These are phyloP conservation scores for Sciurus carolinensis DNA, from an alignment of 2,797 vertebrate species.

Conservation along the genomic window DNA sequence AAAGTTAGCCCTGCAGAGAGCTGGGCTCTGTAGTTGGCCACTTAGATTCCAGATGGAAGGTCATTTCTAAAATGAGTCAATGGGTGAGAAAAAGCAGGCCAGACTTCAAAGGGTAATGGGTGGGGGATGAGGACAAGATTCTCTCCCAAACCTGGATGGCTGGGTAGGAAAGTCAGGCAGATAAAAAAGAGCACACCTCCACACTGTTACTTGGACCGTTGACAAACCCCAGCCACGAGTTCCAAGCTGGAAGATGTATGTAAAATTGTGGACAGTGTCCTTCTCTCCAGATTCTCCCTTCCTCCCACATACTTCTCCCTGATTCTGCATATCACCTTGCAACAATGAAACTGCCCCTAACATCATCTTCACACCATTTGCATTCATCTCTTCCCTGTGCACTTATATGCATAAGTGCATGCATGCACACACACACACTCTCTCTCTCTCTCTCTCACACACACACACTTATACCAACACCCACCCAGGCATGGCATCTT, in stretches of 20 bases:
- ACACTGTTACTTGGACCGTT: not conserved
- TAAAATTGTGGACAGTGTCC: not conserved
- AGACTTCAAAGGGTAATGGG: constrained; percentile 34
- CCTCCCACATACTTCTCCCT: not conserved
- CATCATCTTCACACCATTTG: constrained; percentile 24
- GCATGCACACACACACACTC: not conserved
- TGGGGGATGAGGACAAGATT: not conserved
- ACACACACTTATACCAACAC: constrained; percentile 9
- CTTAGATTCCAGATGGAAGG: constrained; percentile 62
- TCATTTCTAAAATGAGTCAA: constrained; percentile 74
- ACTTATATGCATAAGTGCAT: no score
- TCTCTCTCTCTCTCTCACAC: not conserved
- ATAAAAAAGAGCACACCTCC: constrained; percentile 23
- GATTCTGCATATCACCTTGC: constrained; percentile 61
- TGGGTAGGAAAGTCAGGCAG: not conserved
- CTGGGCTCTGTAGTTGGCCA: constrained; percentile 11
- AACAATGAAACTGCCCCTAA: constrained; percentile 1
- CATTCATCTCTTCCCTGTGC: not conserved
- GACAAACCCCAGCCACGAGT: constrained; percentile 40
- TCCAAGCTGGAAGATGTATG: not conserved
- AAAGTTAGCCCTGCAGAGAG: constrained; percentile 50
- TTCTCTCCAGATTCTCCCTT: not conserved
- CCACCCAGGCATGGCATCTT: constrained; percentile 18
- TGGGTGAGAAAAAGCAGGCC: constrained; percentile 58
- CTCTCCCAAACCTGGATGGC: constrained; percentile 1